phyloP scores from a whole-genome alignment of 1,140 invertebrate species.

The Heliconius congener region DNA sequence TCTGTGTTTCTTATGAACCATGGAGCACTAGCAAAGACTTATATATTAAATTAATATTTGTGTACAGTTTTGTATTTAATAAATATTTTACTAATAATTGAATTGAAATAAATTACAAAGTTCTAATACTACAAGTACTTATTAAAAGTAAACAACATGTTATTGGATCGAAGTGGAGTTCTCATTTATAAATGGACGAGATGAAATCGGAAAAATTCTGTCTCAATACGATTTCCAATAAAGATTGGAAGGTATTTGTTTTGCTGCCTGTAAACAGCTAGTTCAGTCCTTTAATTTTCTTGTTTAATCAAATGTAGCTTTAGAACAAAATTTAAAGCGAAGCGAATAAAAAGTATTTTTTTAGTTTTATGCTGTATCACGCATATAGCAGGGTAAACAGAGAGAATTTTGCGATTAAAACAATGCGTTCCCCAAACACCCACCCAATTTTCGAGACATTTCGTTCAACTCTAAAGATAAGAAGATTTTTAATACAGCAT shows the following conservation, averaged over 20 bases:
- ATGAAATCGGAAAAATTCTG: slow-evolving; percentile 3
- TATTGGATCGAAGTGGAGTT: slow-evolving; percentile 18
- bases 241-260: slow-evolving; percentile 21
- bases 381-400: too few relatives aligned
- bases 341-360: not conserved
- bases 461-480: too few relatives aligned
- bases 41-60: too few relatives aligned
- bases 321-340: not conserved
- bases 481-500: too few relatives aligned
- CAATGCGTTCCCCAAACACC: too few relatives aligned
- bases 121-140: not conserved
- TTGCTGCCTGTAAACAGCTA: slow-evolving; percentile 10
- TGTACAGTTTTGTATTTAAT: too few relatives aligned
- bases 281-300: slow-evolving; percentile 3
- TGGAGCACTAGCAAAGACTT: too few relatives aligned
- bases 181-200: slow-evolving; percentile 22
- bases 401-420: too few relatives aligned
- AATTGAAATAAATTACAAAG: not conserved
- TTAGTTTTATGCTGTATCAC: too few relatives aligned
- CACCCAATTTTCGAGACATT: too few relatives aligned
- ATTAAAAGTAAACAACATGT: slow-evolving; percentile 15
- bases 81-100: too few relatives aligned
- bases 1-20: too few relatives aligned
- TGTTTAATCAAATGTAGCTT: not conserved
- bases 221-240: slow-evolving; percentile 23